Evolutionary conservation across 2,797 vertebrate species (phyloP).

Genomic region (Periparus ater): DNA sequence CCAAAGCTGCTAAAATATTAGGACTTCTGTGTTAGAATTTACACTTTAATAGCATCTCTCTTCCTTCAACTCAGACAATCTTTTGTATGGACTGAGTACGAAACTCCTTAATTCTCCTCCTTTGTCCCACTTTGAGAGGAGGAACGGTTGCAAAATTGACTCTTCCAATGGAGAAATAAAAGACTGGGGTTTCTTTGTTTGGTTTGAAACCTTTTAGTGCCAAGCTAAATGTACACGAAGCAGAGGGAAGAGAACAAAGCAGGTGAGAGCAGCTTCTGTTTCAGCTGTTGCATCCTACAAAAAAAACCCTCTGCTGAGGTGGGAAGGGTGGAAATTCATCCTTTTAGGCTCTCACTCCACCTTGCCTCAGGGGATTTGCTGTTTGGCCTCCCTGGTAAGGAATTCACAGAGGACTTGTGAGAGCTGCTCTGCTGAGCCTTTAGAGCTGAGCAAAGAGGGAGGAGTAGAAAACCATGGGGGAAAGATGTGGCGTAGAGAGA

Average conservation of each 20-base stretch:
- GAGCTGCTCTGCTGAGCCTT: neutral
- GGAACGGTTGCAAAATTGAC: neutral
- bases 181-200: neutral
- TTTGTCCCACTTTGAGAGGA: neutral
- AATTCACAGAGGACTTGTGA: neutral
- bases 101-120: neutral
- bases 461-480: neutral
- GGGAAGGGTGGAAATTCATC: neutral
- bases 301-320: neutral
- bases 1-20: neutral
- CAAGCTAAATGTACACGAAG: neutral
- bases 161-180: neutral
- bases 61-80: neutral
- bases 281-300: neutral
- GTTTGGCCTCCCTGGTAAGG: neutral
- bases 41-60: neutral
- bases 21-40: neutral
- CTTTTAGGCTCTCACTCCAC: neutral
- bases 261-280: neutral
- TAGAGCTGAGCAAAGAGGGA: neutral
- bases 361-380: neutral
- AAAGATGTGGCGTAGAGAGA: neutral
- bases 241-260: neutral
- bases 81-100: neutral
- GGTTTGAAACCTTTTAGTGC: neutral